Evolutionary conservation across 1,140 invertebrate species (phyloP), one percentile per base, ranked within the genome.

Genomic region (Sycobia sp.): DNA sequence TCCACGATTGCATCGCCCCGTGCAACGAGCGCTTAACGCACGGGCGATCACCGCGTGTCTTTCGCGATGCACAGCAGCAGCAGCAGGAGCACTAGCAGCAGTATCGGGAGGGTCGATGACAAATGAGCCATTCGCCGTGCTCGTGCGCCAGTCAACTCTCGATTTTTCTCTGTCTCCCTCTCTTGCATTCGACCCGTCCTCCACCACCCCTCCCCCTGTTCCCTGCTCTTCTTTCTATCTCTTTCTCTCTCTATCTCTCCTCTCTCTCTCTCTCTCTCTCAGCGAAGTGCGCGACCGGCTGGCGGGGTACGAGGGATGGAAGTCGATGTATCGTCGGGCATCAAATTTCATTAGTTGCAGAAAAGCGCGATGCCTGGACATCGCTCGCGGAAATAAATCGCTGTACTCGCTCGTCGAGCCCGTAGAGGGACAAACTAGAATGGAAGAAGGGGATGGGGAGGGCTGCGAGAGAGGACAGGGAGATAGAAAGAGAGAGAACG

Each of bases 261-360:
- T n/a, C 16, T 34, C 32, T 25, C 18, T 23, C 14, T 39, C 54
- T n/a, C n/a, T n/a, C n/a, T n/a, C n/a, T n/a, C n/a, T n/a, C n/a
- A n/a, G n/a, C n/a, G n/a, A 29, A 43, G 38, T 32, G 23, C 27
- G n/a, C 41, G 9, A 22, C 20, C 22, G 14, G 36, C 16, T 43
- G 23, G 29, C 11, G 25, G 41, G 44, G n/a, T n/a, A n/a, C n/a
- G n/a, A n/a, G n/a, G n/a, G n/a, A n/a, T n/a, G n/a, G 34, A 46
- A 50, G 25, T 39, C 32, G 60, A 70, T 69, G 57, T 44, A 72
- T 67, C 44, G 50, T 22, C 9, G 23, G 20, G 62, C 67, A 68
- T 73, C 65, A 70, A 56, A 71, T 73, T 73, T 73, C 72, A 67
- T 73, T 73, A 65, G 65, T 34, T 47, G 57, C 20, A 49, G 46